phyloP scores from a whole-genome alignment of 1,140 invertebrate species.

The Listronotus oregonensis region DNA sequence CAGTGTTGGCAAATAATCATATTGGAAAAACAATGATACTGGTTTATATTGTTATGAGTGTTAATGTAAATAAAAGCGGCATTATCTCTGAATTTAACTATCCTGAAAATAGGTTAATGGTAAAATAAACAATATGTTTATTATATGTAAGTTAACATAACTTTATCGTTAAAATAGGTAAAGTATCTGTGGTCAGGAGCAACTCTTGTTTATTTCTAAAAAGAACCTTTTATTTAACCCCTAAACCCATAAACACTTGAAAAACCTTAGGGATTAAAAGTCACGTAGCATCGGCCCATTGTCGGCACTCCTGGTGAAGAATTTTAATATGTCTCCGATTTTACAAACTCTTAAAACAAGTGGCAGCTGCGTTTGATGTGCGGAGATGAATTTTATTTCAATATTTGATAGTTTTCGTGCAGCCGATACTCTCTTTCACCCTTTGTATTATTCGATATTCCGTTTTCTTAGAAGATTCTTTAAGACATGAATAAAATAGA shows the following conservation, averaged over 20 bases:
- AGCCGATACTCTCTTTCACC: conserved; percentile 41
- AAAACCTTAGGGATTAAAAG: conserved; percentile 25
- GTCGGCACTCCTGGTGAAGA: conserved; percentile 45
- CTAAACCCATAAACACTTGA: conserved; percentile 25
- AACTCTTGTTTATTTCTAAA: background rate
- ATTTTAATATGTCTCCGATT: conserved; percentile 55
- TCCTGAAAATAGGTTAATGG: too few relatives aligned
- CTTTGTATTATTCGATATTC: conserved; percentile 39
- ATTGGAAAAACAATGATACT: too few relatives aligned
- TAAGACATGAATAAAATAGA: conserved; percentile 7
- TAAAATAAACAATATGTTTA: too few relatives aligned
- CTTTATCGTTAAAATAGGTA: too few relatives aligned
- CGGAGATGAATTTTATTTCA: conserved; percentile 57
- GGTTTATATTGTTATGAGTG: too few relatives aligned
- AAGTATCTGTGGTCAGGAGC: too few relatives aligned
- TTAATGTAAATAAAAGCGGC: too few relatives aligned
- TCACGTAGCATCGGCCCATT: conserved; percentile 40
- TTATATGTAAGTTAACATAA: too few relatives aligned
- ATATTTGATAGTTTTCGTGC: conserved; percentile 57
- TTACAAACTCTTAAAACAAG: conserved; percentile 56
- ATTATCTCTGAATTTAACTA: too few relatives aligned
- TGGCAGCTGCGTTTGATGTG: conserved; percentile 56
- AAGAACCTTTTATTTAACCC: conserved; percentile 18
- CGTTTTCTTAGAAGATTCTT: conserved; percentile 34
- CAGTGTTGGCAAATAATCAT: too few relatives aligned